Base-by-base conservation (phyloP, 23 tunicate species). In the Styela clava region DNA sequence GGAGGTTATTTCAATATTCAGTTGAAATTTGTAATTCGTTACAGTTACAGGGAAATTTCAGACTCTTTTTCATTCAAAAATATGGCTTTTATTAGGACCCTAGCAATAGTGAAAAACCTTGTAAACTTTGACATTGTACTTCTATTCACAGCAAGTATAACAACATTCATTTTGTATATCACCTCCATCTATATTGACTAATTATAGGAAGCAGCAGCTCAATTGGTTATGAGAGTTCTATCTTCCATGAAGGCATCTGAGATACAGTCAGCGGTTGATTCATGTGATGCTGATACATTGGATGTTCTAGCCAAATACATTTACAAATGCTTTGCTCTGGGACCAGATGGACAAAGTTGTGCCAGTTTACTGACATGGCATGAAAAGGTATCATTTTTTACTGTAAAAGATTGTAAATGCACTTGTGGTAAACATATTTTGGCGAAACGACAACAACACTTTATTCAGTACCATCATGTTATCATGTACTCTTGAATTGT, bases 281-380 rank as follows among this genome's bases (percentile, higher is more conserved):
- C 83, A 0, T 87, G 91, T 2, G 78, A 74, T 33, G 44, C 63
- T 63, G 97, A 91, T 27, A 89, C 88, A 61, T 3, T 91, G 31
- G 99, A 96, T 69, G 74, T 81, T 2, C 18, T 88, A 30, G 82
- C 88, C 94, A 96, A 96, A 56, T 96, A 96, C 62, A 86, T 96
- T 74, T 96, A 96, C 78, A 96, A 96, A 72, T 90, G 94, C 9
- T 96, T 96, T 79, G 84, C 97, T 0, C 26, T 91, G 78, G 86
- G 88, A 19, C 73, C 80, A 24, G 99, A 96, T 82, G 97, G 97
- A 22, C 98, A 93, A 72, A 84, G 74, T 68, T 93, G 98, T 62
- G 93, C 82, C 23, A 68, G 73, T 63, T 68, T 93, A 52, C 82
- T 93, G 3, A 70, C 93, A 16, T 93, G 98, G 98, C 98, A 93